A percentile compares a stretch with the other conserved stretches of the same genome.
These are phyloP conservation scores for Luffia ferchaultella DNA, from an alignment of 2,888 invertebrate species.

Conservation along the genomic window DNA sequence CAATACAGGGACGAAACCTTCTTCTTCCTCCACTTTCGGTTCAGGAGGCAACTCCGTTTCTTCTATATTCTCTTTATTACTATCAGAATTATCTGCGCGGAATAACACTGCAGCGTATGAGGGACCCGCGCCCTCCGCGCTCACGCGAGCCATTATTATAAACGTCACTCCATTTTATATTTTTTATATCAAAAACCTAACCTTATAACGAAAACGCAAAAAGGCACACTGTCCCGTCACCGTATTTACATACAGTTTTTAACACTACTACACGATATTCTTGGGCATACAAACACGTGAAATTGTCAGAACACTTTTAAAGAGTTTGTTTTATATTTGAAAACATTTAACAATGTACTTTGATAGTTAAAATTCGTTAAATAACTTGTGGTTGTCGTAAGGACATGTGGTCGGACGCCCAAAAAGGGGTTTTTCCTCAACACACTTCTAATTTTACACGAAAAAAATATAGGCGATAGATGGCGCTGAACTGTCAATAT, in stretches of 20 bases:
- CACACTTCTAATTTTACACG: slow-evolving; percentile 61
- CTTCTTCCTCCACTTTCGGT: slow-evolving; percentile 46
- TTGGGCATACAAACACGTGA: not conserved
- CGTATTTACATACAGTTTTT: slow-evolving; percentile 57
- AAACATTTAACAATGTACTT: not conserved
- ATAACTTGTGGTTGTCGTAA: slow-evolving; percentile 36
- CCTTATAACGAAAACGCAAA: slow-evolving; percentile 51
- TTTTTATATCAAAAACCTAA: no score
- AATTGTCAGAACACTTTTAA: no score
- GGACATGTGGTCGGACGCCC: slow-evolving; percentile 76
- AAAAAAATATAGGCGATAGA: slow-evolving; percentile 44
- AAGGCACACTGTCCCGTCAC: slow-evolving; percentile 13
- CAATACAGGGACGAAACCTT: slow-evolving; percentile 59
- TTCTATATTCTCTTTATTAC: slow-evolving; percentile 68
- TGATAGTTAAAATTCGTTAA: not conserved
- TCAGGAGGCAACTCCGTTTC: slow-evolving; percentile 37
- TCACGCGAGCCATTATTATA: slow-evolving; percentile 39
- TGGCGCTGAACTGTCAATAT: slow-evolving; percentile 33
- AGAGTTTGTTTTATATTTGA: not conserved
- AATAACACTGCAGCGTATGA: slow-evolving; percentile 78
- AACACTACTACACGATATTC: not conserved
- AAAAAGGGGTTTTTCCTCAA: slow-evolving; percentile 72
- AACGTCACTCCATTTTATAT: slow-evolving; percentile 12
- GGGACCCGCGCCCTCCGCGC: slow-evolving; percentile 65
- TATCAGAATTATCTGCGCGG: slow-evolving; percentile 46